Evolutionary conservation across 1,140 invertebrate species (phyloP).

Genomic region (Homarus americanus): DNA sequence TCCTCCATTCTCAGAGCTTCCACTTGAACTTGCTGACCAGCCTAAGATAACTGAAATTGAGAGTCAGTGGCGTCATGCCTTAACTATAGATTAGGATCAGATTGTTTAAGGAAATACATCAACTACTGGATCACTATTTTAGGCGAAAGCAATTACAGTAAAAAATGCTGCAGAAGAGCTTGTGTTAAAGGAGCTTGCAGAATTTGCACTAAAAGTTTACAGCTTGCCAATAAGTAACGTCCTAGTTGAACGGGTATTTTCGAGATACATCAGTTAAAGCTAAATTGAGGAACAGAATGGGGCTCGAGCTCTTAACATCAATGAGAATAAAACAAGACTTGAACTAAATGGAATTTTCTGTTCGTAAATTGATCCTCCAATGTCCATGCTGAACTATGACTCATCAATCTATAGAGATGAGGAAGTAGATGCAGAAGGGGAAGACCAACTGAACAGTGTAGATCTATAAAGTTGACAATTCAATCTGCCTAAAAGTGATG

Average conservation of each 20-base stretch:
- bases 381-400: too few relatives aligned
- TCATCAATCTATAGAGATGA: too few relatives aligned
- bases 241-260: slow-evolving; percentile 32
- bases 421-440: too few relatives aligned
- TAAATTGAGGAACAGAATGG: slow-evolving; percentile 15
- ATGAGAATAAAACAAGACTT: slow-evolving; percentile 25
- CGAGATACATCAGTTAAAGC: slow-evolving; percentile 45
- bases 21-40: slow-evolving; percentile 22
- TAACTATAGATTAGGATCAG: slow-evolving; percentile 29
- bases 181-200: slow-evolving; percentile 45
- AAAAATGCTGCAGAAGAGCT: slow-evolving; percentile 44
- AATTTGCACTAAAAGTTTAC: slow-evolving; percentile 50
- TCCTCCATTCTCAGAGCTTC: slow-evolving; percentile 30
- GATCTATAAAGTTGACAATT: too few relatives aligned
- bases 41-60: slow-evolving; percentile 16
- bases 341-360: slow-evolving; percentile 20
- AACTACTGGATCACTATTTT: slow-evolving; percentile 49
- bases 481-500: too few relatives aligned
- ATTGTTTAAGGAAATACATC: neutral
- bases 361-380: too few relatives aligned
- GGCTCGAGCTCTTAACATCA: neutral
- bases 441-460: too few relatives aligned
- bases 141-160: slow-evolving; percentile 38
- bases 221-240: slow-evolving; percentile 24
- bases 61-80: slow-evolving; percentile 39